Conservation (phyloP, 2,888 invertebrate species). For the Tachina lurida region DNA sequence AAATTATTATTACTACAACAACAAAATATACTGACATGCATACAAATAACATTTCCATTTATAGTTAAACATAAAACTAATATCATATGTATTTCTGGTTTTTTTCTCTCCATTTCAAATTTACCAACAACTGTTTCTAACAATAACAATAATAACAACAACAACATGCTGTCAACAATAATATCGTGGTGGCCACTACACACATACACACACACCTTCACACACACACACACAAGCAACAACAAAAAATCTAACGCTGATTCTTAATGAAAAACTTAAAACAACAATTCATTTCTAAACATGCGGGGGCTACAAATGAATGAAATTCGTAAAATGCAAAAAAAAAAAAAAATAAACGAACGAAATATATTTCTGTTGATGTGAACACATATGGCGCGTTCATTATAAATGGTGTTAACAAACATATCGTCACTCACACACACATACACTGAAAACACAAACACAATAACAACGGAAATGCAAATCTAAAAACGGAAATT, state of each 20-base stretch:
- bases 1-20: conserved; percentile 35
- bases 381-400: conserved; percentile 60
- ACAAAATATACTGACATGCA: not conserved
- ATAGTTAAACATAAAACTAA: conserved; percentile 39
- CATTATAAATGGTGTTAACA: conserved; percentile 54
- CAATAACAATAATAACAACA: conserved; percentile 27
- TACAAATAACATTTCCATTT: conserved; percentile 45
- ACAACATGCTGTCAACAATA: conserved; percentile 2
- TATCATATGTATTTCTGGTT: conserved; percentile 17
- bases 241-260: conserved; percentile 46
- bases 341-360: not conserved
- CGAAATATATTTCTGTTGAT: conserved; percentile 54
- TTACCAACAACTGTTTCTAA: conserved; percentile 58
- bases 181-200: not conserved
- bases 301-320: conserved; percentile 45
- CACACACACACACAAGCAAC: conserved; percentile 10
- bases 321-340: conserved; percentile 31
- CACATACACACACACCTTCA: not conserved
- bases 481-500: conserved; percentile 72
- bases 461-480: conserved; percentile 62
- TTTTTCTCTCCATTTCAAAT: conserved; percentile 32
- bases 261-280: conserved; percentile 58
- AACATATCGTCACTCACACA: conserved; percentile 69
- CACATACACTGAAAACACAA: conserved; percentile 62
- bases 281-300: conserved; percentile 59